Evolutionary conservation across 2,113 vertebrate genomes (phyloP).

Genomic region (Podiceps cristatus): DNA sequence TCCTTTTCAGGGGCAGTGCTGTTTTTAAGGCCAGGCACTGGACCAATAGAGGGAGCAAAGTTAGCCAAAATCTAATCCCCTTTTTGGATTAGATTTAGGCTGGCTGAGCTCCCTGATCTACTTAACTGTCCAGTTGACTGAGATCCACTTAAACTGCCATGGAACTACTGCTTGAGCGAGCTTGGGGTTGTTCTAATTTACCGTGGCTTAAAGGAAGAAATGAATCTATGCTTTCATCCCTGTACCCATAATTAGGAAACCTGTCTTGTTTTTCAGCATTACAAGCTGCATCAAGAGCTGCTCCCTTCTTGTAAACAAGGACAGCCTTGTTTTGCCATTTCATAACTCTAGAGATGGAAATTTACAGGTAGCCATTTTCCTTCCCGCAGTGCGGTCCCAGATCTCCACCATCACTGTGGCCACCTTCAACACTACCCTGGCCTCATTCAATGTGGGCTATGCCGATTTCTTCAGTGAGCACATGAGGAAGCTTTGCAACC

Average conservation of each 20-base stretch:
- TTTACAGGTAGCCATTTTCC: neutral
- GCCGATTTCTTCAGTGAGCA: conserved; percentile 98
- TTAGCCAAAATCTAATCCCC: neutral
- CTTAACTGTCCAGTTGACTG: neutral
- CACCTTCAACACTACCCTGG: conserved; percentile 97
- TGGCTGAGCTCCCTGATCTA: neutral
- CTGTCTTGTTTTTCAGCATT: neutral
- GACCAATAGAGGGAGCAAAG: neutral
- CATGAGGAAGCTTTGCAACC: conserved; percentile 97
- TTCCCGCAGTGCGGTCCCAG: conserved; percentile 90
- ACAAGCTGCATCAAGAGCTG: neutral
- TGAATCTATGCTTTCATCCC: neutral
- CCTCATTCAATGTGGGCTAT: conserved; percentile 97
- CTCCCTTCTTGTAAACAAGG: neutral
- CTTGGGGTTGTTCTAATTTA: neutral
- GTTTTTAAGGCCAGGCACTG: neutral
- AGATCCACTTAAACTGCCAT: neutral
- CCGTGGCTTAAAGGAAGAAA: neutral
- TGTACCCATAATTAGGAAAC: neutral
- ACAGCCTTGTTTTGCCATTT: neutral
- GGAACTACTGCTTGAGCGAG: neutral
- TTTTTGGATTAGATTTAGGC: neutral
- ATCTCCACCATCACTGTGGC: conserved; percentile 99
- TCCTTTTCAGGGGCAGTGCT: neutral
- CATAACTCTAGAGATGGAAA: neutral